Base-by-base conservation (phyloP, 2,113 vertebrate genomes). In the Semicossyphus pulcher region DNA sequence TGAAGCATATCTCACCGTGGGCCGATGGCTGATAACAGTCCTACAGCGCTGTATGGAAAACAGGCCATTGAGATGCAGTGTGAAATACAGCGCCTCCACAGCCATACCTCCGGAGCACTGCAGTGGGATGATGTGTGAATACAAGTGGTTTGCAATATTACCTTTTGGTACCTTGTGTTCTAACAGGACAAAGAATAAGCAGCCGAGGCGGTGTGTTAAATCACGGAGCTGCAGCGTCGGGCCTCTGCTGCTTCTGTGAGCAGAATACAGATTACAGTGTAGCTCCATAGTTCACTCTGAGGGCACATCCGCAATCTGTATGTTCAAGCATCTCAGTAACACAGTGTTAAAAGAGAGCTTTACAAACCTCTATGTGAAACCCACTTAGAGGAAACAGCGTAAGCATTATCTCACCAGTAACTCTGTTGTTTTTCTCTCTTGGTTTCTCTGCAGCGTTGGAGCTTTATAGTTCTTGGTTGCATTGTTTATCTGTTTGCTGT, bases 1-100 rank as follows among this genome's bases (percentile, higher is more conserved):
- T 64, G 78, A 84, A 79, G 37, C 51, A 14, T 80, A 81, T 87
- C 86, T 88, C 89, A 73, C 52, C 2, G 76, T 78, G 47, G 75
- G 79, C 21, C 2, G 80, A 86, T 72, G 78, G 77, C 11, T 28
- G 89, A 90, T 89, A 89, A 85, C 76, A n/a, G 37, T 54, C 57
- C 34, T 20, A 53, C 36, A 49, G 66, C 23, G 56, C 37, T 32
- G 63, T 28, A 74, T 80, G 79, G 86, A 81, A 78, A 86, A 79
- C 9, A 70, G 81, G 62, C 69, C 66, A 72, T 84, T 89, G 80
- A 90, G 61, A 90, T 84, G 76, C 87, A 83, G 83, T 4, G 66
- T 66, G 81, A 83, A 83, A 76, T 34, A 34, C 72, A 26, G 49
- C 2, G 4, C 66, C 74, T 72, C 64, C 74, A 49, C 32, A 61